These are phyloP conservation scores for Phymorhynchus buccinoides DNA, from an alignment of 1,140 invertebrate genomes.

Conservation along the genomic window DNA sequence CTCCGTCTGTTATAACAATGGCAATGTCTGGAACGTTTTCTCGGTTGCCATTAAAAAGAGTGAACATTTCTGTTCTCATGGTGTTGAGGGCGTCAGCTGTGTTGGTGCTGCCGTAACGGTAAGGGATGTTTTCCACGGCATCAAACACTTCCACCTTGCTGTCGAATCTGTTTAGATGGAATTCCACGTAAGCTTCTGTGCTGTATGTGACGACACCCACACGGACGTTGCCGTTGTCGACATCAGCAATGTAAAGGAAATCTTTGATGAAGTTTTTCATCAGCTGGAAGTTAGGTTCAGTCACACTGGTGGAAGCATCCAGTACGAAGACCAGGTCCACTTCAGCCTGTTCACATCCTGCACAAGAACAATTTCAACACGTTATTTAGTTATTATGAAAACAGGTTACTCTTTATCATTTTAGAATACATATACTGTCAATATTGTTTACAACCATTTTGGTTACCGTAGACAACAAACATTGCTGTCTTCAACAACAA, in stretches of 20 bases:
- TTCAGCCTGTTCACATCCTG: slow-evolving; percentile 47
- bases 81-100: slow-evolving; percentile 57
- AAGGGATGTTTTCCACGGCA: slow-evolving; percentile 58
- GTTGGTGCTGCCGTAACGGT: slow-evolving; percentile 60
- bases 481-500: no score
- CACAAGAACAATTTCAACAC: background rate
- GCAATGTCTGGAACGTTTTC: slow-evolving; percentile 54
- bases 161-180: slow-evolving; percentile 52
- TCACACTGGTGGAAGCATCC: slow-evolving; percentile 67
- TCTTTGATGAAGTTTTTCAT: slow-evolving; percentile 63
- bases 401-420: background rate
- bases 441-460: no score
- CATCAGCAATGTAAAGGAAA: slow-evolving; percentile 54
- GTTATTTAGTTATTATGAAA: no score
- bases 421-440: background rate
- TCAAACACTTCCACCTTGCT: slow-evolving; percentile 51
- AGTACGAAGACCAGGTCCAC: slow-evolving; percentile 65
- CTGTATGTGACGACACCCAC: slow-evolving; percentile 62
- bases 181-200: slow-evolving; percentile 51
- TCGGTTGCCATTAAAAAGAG: slow-evolving; percentile 56
- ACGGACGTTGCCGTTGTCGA: slow-evolving; percentile 54
- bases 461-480: no score
- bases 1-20: slow-evolving; percentile 62
- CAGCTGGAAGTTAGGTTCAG: slow-evolving; percentile 55
- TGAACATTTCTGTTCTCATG: slow-evolving; percentile 56